Base-by-base conservation (phyloP, 1,140 invertebrate species). In the Phenacoccus solenopsis region DNA sequence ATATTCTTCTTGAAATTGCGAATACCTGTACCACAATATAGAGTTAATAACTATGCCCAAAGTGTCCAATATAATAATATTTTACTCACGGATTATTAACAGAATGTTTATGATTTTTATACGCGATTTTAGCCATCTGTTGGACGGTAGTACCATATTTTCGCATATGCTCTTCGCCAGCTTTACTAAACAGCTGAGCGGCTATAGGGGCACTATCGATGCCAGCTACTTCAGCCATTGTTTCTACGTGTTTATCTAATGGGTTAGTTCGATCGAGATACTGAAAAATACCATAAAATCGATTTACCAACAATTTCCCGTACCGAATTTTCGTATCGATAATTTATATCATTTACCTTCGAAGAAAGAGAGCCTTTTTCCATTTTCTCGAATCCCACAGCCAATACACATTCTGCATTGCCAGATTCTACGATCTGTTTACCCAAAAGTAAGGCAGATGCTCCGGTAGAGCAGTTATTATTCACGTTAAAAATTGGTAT, bases 401-500 rank as follows among this genome's bases (percentile, higher is more conserved):
- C 96, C 38, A 99, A 79, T 0, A 91, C 88, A 78, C 96, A 95
- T 76, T 98, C 88, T 20, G 86, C 84, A 73, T 86, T 82, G 12
- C 93, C 93, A 74, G 88, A 85, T 81, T 94, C 88, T 21, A 99
- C 82, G 9, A 97, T 83, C 78, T 98, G 93, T 77, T 96, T 96
- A 0, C 87, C 94, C 75, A 99, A 80, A 71, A 88, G 86, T 0
- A 99, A 78, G 1, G 96, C 96, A 69, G 90, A 93, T 0, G 96
- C 93, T 12, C 97, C 97, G 21, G 94, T 98, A 0, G 96, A 90
- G 77, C 97, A 99, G 77, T 98, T 98, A 77, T 99, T 99, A 80
- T 98, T 98, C 0, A 98, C 96, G 83, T 99, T 99, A 80, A 91
- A 96, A 72, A 99, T 89, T 10, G 97, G 97, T 74, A 98, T 97